Evolutionary conservation across 2,888 invertebrate species (phyloP), one percentile per base, ranked within the genome.

Genomic region (Mechanitis mazaeus): DNA sequence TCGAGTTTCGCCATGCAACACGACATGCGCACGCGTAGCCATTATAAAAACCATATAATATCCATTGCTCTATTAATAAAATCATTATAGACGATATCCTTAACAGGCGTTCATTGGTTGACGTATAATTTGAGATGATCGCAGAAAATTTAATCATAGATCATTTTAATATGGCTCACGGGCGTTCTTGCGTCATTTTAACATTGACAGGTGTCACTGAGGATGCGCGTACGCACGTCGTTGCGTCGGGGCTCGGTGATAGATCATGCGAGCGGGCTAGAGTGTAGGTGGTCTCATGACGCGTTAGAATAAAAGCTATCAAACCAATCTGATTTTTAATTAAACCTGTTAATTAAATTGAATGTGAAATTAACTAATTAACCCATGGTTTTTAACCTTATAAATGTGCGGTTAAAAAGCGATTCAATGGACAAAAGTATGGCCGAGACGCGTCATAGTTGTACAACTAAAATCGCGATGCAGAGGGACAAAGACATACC

Each of bases 171-270:
- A 42, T 57, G 75, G 75, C 78, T 79, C 80, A 79, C 86, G 84
- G 86, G 87, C 86, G 87, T 83, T 81, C 83, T 75, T 72, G 75
- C 79, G 80, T 86, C 85, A 83, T 65, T 67, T 60, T 79, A 85
- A 86, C 84, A 84, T 78, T 88, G 88, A 89, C 88, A 88, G 87
- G 85, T 89, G 88, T 88, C 89, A 87, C 80, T 75, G 77, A 77
- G 73, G 80, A 76, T 78, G 80, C 78, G 81, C 81, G 78, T 75
- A 75, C 84, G 81, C 86, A 81, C 72, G 74, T 75, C 78, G 74
- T 72, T 77, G 74, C 72, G 75, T 74, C 73, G 74, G 75, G 69
- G 69, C 71, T 68, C 62, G 78, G 74, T 77, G 79, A 85, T 85
- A 85, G 85, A 88, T 87, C 86, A 84, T 87, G 71, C 78, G 87